phyloP scores from a whole-genome alignment of 1,140 invertebrate genomes.

The Ceratina japonica region DNA sequence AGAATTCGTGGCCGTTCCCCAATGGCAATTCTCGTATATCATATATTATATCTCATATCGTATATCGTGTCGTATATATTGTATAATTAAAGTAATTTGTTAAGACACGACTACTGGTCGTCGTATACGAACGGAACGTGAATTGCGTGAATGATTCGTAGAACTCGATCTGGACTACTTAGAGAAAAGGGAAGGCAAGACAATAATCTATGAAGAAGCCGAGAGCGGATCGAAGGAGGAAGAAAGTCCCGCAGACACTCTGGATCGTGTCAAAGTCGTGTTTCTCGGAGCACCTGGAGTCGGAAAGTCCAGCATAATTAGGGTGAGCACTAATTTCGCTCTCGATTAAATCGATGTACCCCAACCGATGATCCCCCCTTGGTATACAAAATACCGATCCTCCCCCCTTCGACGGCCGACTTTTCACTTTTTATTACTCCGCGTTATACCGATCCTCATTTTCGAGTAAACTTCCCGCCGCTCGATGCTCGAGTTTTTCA shows the following conservation, averaged over 20 bases:
- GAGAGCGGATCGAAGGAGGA: constrained; percentile 76
- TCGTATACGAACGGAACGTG: background rate
- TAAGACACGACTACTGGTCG: too few relatives aligned
- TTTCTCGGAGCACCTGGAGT: constrained; percentile 88
- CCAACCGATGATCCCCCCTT: background rate
- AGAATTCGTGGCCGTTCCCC: too few relatives aligned
- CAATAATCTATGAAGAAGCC: constrained; percentile 69
- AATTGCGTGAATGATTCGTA: constrained; percentile 69
- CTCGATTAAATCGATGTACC: background rate
- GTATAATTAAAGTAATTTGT: too few relatives aligned
- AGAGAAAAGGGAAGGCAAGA: constrained; percentile 78
- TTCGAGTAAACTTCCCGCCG: too few relatives aligned
- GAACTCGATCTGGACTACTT: constrained; percentile 83
- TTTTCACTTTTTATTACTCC: too few relatives aligned
- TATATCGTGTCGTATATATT: too few relatives aligned
- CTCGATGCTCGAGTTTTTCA: too few relatives aligned
- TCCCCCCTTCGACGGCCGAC: too few relatives aligned
- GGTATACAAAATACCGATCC: background rate
- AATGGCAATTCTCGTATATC: too few relatives aligned
- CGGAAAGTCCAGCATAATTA: constrained; percentile 90
- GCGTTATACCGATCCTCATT: too few relatives aligned
- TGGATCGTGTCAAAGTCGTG: constrained; percentile 88
- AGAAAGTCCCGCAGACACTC: constrained; percentile 76
- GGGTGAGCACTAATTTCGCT: constrained; percentile 80
- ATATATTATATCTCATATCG: too few relatives aligned